Evolutionary conservation across 2,113 vertebrate genomes (phyloP).

Genomic region (Beaufortia kweichowensis): DNA sequence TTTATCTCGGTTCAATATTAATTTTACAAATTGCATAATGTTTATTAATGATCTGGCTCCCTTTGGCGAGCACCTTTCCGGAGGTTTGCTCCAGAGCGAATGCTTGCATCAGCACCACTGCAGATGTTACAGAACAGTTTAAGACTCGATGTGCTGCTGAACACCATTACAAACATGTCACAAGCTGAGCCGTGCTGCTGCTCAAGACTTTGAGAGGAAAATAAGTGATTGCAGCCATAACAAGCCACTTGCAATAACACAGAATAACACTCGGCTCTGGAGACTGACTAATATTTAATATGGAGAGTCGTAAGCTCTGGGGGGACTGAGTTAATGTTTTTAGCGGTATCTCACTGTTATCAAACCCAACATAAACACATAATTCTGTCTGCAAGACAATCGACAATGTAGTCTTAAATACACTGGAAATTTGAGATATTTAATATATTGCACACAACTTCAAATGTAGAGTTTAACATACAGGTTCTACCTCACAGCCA

Average conservation of each 20-base stretch:
- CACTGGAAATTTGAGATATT: no score
- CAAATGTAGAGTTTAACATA: no score
- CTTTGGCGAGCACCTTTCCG: slow-evolving; percentile 11
- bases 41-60: slow-evolving; percentile 35
- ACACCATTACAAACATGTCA: neutral
- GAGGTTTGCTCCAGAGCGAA: slow-evolving; percentile 16
- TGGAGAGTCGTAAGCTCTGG: neutral
- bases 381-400: neutral
- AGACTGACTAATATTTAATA: neutral
- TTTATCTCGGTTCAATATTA: slow-evolving; percentile 45
- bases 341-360: neutral
- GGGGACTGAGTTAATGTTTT: neutral
- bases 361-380: neutral
- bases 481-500: no score
- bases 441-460: no score
- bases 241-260: neutral
- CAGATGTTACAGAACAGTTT: slow-evolving; percentile 1
- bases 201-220: neutral
- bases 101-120: slow-evolving; percentile 18
- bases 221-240: neutral
- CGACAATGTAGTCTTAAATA: neutral
- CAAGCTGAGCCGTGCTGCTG: neutral
- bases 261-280: neutral
- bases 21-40: slow-evolving; percentile 41
- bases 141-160: neutral